phyloP scores from a whole-genome alignment of 2,797 vertebrate genomes.

The Morus bassanus region DNA sequence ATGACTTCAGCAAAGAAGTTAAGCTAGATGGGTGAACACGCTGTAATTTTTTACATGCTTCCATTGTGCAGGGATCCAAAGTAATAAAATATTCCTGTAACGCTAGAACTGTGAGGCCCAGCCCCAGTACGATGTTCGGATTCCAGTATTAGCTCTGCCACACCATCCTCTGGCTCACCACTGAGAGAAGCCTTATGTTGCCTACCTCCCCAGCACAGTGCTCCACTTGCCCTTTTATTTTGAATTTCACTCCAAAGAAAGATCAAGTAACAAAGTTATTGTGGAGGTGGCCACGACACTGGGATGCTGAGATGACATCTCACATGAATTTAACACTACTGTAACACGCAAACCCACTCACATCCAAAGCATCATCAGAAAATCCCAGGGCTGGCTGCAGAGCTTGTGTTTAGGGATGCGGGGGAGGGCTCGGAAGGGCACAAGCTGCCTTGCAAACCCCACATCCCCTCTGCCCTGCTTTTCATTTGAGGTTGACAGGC shows the following conservation, averaged over 20 bases:
- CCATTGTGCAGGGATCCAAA: slow-evolving; percentile 8
- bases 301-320: neutral
- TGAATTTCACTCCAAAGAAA: neutral
- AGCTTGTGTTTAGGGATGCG: neutral
- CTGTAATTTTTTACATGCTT: neutral
- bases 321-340: neutral
- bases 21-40: neutral
- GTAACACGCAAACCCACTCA: neutral
- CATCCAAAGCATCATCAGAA: neutral
- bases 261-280: neutral
- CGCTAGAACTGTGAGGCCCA: neutral
- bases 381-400: neutral
- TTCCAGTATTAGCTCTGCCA: neutral
- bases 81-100: slow-evolving; percentile 60
- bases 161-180: neutral
- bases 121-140: neutral
- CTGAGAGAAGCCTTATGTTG: neutral
- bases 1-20: neutral
- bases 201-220: neutral
- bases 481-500: slow-evolving; percentile 34
- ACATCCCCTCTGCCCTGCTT: neutral
- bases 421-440: neutral
- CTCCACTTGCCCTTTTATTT: neutral
- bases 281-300: neutral
- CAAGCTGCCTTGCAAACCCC: neutral